Evolutionary conservation across 2,888 invertebrate genomes (phyloP).

Genomic region (Creontiades dilutus): DNA sequence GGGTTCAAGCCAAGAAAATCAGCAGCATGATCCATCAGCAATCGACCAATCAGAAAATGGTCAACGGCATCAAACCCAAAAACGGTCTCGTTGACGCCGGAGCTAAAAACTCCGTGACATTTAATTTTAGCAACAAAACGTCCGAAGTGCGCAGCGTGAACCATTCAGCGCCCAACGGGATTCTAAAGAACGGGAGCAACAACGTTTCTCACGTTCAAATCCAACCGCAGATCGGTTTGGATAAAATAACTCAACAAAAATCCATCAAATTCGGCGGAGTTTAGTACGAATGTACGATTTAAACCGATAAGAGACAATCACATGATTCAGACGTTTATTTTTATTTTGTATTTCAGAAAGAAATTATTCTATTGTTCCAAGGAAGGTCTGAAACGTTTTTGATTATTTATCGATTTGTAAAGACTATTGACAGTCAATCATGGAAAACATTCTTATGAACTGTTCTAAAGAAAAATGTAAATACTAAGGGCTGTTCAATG

Average conservation of each 20-base stretch:
- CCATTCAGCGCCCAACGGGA: conserved; percentile 79
- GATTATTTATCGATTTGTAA: no score
- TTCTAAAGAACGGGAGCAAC: conserved; percentile 79
- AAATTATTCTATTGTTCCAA: no score
- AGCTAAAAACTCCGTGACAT: conserved; percentile 75
- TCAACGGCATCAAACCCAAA: conserved; percentile 68
- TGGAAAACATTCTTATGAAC: no score
- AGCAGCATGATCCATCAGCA: conserved; percentile 67
- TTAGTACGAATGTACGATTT: conserved; percentile 27
- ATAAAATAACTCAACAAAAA: conserved; percentile 73
- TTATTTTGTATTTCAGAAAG: no score
- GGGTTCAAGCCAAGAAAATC: conserved; percentile 71
- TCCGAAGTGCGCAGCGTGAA: conserved; percentile 70
- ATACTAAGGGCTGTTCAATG: no score
- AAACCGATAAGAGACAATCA: no score
- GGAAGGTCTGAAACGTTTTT: no score
- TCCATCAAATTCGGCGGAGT: conserved; percentile 75
- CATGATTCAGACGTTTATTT: no score
- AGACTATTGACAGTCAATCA: no score
- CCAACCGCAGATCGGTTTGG: conserved; percentile 66
- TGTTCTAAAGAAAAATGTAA: no score
- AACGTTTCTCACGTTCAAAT: conserved; percentile 76
- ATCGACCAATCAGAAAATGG: conserved; percentile 52
- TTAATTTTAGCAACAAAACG: conserved; percentile 74
- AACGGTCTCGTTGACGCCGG: conserved; percentile 66